phyloP scores from a whole-genome alignment of 2,797 vertebrate species.

The Coluber constrictor region DNA sequence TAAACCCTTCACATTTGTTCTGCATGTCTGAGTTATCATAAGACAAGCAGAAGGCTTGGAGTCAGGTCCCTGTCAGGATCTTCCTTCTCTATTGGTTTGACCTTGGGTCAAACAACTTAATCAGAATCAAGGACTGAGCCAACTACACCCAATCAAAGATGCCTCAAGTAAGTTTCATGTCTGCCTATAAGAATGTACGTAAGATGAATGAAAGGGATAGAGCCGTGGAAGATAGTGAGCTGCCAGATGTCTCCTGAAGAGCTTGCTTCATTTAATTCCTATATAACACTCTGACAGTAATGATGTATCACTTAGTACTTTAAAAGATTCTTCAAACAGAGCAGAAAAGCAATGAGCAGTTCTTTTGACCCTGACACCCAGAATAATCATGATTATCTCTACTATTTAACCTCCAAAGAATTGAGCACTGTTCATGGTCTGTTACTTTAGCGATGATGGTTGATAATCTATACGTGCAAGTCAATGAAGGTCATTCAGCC shows the following conservation, averaged over 20 bases:
- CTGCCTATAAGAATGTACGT: constrained; percentile 39
- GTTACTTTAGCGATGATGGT: constrained; percentile 68
- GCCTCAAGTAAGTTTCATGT: constrained; percentile 44
- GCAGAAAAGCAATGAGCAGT: constrained; percentile 61
- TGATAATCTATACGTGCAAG: constrained; percentile 68
- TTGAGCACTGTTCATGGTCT: constrained; percentile 63
- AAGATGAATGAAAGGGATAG: constrained; percentile 59
- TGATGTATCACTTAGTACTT: constrained; percentile 71
- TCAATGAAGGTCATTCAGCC: constrained; percentile 63
- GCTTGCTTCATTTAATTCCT: constrained; percentile 71
- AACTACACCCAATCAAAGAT: constrained; percentile 33
- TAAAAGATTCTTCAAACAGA: constrained; percentile 67
- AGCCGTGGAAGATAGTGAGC: constrained; percentile 54
- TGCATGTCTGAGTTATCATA: background rate
- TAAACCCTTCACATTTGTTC: background rate
- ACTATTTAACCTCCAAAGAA: constrained; percentile 72
- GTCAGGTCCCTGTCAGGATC: background rate
- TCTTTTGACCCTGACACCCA: constrained; percentile 67
- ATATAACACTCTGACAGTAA: constrained; percentile 64
- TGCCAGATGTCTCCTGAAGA: constrained; percentile 65
- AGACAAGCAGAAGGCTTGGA: background rate
- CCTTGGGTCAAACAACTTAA: background rate
- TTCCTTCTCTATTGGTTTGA: background rate
- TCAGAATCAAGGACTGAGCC: constrained; percentile 7
- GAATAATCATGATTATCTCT: constrained; percentile 74